Base-by-base conservation (phyloP, 2,888 invertebrate genomes). In the Scotopteryx bipunctaria region DNA sequence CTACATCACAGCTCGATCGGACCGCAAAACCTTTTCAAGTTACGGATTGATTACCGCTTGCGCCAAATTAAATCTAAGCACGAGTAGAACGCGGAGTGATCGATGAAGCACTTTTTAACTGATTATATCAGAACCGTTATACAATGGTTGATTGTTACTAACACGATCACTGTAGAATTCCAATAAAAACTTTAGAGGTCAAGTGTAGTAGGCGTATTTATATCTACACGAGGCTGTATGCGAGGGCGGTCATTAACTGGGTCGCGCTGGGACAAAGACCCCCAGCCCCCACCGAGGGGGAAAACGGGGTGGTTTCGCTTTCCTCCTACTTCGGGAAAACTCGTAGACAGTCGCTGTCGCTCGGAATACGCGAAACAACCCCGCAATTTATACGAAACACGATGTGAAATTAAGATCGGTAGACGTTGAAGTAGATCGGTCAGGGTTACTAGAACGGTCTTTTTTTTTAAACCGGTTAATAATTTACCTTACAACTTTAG, bases 201-300 rank as follows among this genome's bases (percentile, higher is more conserved):
- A 90, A 90, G 89, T 89, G 89, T 89, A 89, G 88, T 87, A 86
- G 87, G 88, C 85, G 87, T 87, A 88, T 89, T 88, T 90, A 89
- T 90, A 87, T 86, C 86, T 80, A 70, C 79, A 78, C 86, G 85
- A 84, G 88, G 83, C 85, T 86, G 82, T 81, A 75, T 72, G 81
- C 81, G 78, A 81, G 82, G 87, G 84, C 85, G 88, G 88, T 88
- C 89, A 89, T 89, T 89, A 90, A 88, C 88, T 90, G 83, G 89
- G 89, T 90, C 88, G 88, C 75, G 76, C 73, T 81, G 86, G 88
- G 81, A 83, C 88, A 85, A 86, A 85, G 86, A 86, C 87, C 87
- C 71, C 81, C 73, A 73, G 74, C 72, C 69, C 74, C 60, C 55
- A 40, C 67, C 66, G 69, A 73, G 75, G 77, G 77, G 74, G 76